Evolutionary conservation across 2,797 vertebrate species (phyloP).

Genomic region (Myripristis jacobus): DNA sequence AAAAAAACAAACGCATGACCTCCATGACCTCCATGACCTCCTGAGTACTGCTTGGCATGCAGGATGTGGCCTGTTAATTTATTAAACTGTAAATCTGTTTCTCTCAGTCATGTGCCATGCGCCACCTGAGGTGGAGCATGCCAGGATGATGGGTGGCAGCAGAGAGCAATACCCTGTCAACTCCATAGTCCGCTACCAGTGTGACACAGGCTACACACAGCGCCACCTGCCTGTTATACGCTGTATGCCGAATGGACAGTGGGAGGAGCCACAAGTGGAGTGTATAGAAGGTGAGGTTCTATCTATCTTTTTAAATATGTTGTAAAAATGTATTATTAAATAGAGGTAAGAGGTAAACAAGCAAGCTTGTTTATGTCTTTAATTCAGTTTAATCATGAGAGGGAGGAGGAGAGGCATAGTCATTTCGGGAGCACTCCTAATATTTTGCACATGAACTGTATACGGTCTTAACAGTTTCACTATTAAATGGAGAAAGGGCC

Average conservation of each 20-base stretch:
- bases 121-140: constrained; percentile 88
- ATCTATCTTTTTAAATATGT: no score
- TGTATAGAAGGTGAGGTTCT: constrained; percentile 88
- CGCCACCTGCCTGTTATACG: constrained; percentile 92
- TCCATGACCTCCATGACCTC: neutral
- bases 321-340: no score
- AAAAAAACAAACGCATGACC: neutral
- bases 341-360: neutral
- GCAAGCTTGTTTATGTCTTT: no score
- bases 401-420: no score
- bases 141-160: constrained; percentile 85
- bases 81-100: neutral
- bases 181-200: constrained; percentile 92
- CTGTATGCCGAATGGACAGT: constrained; percentile 90
- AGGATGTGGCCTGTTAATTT: neutral
- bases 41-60: no score
- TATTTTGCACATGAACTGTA: no score
- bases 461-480: no score
- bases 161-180: constrained; percentile 88
- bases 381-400: no score
- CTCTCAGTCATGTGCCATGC: constrained; percentile 87
- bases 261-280: constrained; percentile 93
- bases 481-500: no score
- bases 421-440: no score
- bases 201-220: constrained; percentile 88